Percentiles rank a stretch among this genome's conserved stretches.
phyloP scores from a whole-genome alignment of 2,113 vertebrate genomes.

The Ictalurus punctatus region DNA sequence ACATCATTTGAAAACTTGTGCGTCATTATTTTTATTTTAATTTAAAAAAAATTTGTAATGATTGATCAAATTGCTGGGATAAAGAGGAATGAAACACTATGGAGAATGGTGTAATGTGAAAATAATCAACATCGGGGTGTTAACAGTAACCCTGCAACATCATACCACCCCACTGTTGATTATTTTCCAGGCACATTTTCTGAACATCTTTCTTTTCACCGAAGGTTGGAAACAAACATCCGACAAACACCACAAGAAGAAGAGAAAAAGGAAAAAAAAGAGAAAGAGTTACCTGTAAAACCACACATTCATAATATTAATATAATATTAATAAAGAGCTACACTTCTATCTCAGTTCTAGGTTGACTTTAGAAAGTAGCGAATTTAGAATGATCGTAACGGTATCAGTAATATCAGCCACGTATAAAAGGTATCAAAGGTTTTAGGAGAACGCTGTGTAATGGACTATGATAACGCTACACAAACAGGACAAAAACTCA shows the following conservation, averaged over 20 bases:
- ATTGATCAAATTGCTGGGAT: background rate
- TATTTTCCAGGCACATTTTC: background rate
- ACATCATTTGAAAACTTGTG: background rate
- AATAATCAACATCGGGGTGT: background rate
- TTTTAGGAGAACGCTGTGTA: background rate
- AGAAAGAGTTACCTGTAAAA: background rate
- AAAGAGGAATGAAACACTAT: background rate
- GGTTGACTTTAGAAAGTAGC: too few relatives aligned
- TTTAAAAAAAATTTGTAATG: too few relatives aligned
- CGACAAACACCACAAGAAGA: background rate
- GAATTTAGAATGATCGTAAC: background rate
- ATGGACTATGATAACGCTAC: background rate
- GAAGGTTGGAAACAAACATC: background rate
- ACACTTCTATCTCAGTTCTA: too few relatives aligned
- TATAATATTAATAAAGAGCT: too few relatives aligned
- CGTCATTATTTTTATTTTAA: background rate
- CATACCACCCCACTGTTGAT: background rate
- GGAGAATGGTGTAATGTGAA: background rate
- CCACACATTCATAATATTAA: too few relatives aligned
- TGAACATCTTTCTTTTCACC: background rate
- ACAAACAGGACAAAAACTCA: background rate
- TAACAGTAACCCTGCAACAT: background rate
- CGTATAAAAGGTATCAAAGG: too few relatives aligned
- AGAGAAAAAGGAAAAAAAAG: background rate
- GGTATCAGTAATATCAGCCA: background rate